phyloP scores from a whole-genome alignment of 2,888 invertebrate genomes.

The Stenurella melanura region DNA sequence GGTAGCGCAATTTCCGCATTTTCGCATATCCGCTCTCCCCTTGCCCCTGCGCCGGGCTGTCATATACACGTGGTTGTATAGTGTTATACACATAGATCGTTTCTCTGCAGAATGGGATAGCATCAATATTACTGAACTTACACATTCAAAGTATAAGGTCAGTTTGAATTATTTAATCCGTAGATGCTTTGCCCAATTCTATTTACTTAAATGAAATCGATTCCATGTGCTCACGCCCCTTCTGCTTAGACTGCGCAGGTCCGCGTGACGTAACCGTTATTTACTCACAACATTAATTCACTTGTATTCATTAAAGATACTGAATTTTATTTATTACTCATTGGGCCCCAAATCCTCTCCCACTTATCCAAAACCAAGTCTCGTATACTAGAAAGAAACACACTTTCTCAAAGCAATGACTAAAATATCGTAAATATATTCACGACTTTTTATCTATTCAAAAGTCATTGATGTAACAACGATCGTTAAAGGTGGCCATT shows the following conservation, averaged over 20 bases:
- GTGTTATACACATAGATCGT: conserved; percentile 47
- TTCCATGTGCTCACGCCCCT: conserved; percentile 26
- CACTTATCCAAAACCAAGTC: too few relatives aligned
- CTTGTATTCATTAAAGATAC: conserved; percentile 5
- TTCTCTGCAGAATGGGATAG: conserved; percentile 58
- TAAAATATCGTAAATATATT: too few relatives aligned
- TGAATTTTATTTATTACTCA: background rate
- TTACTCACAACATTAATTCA: conserved; percentile 24
- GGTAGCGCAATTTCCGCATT: conserved; percentile 40
- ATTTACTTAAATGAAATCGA: conserved; percentile 16
- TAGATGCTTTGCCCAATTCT: conserved; percentile 15
- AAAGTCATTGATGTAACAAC: too few relatives aligned
- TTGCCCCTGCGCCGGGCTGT: conserved; percentile 43
- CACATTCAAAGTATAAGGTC: conserved; percentile 52
- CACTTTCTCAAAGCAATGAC: too few relatives aligned
- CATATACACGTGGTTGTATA: conserved; percentile 51
- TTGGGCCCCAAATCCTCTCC: background rate
- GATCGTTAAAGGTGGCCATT: too few relatives aligned
- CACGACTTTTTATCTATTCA: too few relatives aligned
- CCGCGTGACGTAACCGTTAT: conserved; percentile 27
- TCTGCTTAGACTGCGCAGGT: conserved; percentile 9
- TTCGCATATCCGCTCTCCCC: conserved; percentile 37
- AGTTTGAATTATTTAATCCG: conserved; percentile 37
- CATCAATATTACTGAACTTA: conserved; percentile 49
- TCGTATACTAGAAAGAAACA: too few relatives aligned